Evolutionary conservation across 1,140 invertebrate genomes (phyloP), one percentile per base, ranked within the genome.

Genomic region (Diabrotica undecimpunctata): DNA sequence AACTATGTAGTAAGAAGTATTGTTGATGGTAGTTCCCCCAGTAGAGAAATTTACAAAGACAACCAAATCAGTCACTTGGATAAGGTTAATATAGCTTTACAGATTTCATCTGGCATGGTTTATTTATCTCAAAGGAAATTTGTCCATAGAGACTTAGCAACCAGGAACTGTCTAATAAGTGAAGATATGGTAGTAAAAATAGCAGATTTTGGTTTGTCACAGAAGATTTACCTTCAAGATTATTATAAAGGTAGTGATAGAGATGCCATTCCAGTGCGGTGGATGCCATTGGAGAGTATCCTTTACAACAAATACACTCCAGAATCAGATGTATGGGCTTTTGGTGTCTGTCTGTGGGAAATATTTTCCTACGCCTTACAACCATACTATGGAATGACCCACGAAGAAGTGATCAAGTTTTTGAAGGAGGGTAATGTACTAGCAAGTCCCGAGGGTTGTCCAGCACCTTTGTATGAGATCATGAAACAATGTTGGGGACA

Each of bases 221-320:
- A 95, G 77, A 95, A 95, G 80, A 95, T 96, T 75, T 95, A 95
- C 81, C 79, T 94, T 66, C 90, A 79, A 82, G 90, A 94, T 79
- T 94, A 94, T 78, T 95, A 95, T 76, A 94, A 95, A 82, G 93
- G 93, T 7, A 91, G 94, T 78, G 94, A 96, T 71, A 90, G 95
- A 75, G 94, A 96, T 80, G 94, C 93, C 9, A 95, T 97, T 69
- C 94, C 92, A 38, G 93, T 96, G 8, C 82, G 94, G 77, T 97
- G 94, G 94, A 96, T 97, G 94, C 94, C 94, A n/a, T 81, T 96
- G 38, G 94, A 96, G 76, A 93, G 92, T 77, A 95, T 97, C 75
- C 79, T 96, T 5, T 96, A 94, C 76, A 96, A 96, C 78, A 95
- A 95, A 77, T 96, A 96, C 78, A 96, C 94, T 5, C 84, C 95